These are phyloP conservation scores for Microcebus griseorufus DNA, from an alignment of 2,113 vertebrate species.

Conservation along the genomic window DNA sequence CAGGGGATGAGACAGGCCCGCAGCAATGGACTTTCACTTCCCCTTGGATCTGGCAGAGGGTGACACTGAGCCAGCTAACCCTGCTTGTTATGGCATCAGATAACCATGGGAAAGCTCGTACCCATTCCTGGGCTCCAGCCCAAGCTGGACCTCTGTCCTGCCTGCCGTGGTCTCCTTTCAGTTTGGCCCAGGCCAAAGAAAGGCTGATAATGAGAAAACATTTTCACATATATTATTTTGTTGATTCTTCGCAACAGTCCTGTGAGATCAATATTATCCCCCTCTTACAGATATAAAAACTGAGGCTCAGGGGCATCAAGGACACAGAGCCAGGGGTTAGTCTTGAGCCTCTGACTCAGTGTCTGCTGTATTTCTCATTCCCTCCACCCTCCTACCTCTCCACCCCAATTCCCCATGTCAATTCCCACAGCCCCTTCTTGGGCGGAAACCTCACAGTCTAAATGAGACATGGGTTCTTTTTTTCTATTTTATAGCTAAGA, in stretches of 20 bases:
- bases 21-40: background rate
- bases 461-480: background rate
- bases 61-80: background rate
- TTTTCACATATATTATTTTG: background rate
- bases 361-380: background rate
- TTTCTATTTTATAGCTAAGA: background rate
- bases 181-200: background rate
- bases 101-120: background rate
- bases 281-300: background rate
- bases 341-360: background rate
- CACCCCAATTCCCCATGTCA: background rate
- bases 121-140: background rate
- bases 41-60: background rate
- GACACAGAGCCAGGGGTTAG: background rate
- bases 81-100: background rate
- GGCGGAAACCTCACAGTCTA: background rate
- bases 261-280: background rate
- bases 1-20: slow-evolving; percentile 28
- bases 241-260: background rate
- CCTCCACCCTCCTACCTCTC: background rate
- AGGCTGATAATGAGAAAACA: background rate
- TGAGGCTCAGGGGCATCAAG: background rate
- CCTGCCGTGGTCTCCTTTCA: background rate
- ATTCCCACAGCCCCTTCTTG: background rate
- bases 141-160: background rate